A percentile compares a stretch with the other conserved stretches of the same genome.
Conservation (phyloP, 2,113 vertebrate species). For the Elgaria multicarinata region DNA sequence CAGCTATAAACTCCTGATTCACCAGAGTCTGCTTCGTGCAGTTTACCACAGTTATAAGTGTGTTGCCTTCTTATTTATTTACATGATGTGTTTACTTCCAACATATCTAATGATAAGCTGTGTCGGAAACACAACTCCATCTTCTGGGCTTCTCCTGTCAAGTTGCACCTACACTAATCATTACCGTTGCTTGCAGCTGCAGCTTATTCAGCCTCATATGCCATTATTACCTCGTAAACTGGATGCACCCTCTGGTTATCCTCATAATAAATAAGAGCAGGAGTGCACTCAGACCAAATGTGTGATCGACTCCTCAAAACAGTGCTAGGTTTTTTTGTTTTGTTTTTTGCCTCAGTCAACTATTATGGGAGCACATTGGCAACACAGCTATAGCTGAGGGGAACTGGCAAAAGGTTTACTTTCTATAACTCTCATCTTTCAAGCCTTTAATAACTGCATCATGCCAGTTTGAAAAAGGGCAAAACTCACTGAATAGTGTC, state of each 20-base stretch:
- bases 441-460: not conserved
- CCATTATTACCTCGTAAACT: not conserved
- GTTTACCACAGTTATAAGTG: too few relatives aligned
- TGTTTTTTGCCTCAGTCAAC: not conserved
- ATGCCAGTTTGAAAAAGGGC: not conserved
- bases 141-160: not conserved
- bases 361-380: not conserved
- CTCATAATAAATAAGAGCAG: not conserved
- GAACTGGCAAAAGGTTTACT: not conserved
- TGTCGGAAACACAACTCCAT: not conserved
- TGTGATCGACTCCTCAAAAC: not conserved
- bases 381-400: not conserved
- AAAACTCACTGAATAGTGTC: not conserved
- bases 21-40: too few relatives aligned
- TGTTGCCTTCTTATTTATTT: too few relatives aligned
- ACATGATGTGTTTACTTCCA: not conserved
- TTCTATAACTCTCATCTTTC: not conserved
- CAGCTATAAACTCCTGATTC: too few relatives aligned
- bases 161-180: not conserved
- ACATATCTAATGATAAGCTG: not conserved
- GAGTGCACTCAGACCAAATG: not conserved
- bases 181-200: not conserved
- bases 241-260: not conserved
- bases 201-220: not conserved
- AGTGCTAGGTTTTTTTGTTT: not conserved